Evolutionary conservation across 2,113 vertebrate genomes (phyloP), one percentile per base, ranked within the genome.

Genomic region (Forbesichthys agassizii): DNA sequence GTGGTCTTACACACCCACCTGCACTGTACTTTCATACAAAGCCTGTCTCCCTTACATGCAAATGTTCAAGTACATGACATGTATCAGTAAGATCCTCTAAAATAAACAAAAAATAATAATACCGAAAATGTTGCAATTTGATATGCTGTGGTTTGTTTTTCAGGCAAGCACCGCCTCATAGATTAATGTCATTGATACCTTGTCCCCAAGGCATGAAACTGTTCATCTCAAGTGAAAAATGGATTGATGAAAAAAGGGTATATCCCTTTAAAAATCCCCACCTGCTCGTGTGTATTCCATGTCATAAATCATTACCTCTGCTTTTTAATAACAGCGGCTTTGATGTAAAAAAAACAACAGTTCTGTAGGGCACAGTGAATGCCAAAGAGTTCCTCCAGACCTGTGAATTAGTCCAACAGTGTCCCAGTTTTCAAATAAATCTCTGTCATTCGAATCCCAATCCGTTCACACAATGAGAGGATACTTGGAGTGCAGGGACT

Each of bases 381-480:
- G 52, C 10, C 3, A 52, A 14, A 52, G 49, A 52, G 36, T 42
- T 42, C 36, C 36, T 42, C 36, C 36, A 42, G 36, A 42, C 36
- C 27, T 27, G 27, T 27, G 27, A 27, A 27, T 27, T 27, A 27
- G 27, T 42, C 36, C 36, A 42, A 42, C 4, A 42, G 5, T 42
- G 36, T 42, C 36, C 7, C 36, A 42, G 36, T 42, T 54, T 8
- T n/a, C 13, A 3, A 54, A 54, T 14, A n/a, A 14, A 18, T 20
- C 20, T 14, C 9, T 0, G 11, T 11, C 8, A 1, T 7, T 13
- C 1, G 27, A 33, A 5, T 16, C 5, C 49, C 3, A 4, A 36
- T 66, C 20, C 16, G 8, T 36, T 93, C 78, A 93, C n/a, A 66
- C 73, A 12, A 91, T 65, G 51, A 91, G 84, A 33, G 67, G 83